These are phyloP conservation scores for Eptesicus fuscus DNA, from an alignment of 2,113 vertebrate genomes.

Conservation along the genomic window DNA sequence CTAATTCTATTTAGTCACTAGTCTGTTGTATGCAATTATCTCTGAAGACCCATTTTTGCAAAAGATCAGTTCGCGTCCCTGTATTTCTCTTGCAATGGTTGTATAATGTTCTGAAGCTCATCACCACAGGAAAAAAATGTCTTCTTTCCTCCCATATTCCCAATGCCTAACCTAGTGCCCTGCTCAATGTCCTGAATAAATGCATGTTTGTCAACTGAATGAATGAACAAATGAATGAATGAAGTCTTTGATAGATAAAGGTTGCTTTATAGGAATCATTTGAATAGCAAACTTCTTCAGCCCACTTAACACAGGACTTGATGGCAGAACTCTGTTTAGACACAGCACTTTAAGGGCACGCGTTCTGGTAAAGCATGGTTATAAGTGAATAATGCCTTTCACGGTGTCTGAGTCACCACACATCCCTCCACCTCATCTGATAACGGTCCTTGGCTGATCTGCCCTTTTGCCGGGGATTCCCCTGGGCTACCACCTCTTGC, in stretches of 20 bases:
- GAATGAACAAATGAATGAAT: background rate
- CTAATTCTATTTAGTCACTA: background rate
- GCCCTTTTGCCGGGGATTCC: conserved; percentile 67
- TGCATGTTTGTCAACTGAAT: background rate
- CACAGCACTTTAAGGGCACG: background rate
- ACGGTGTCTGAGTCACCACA: conserved; percentile 62
- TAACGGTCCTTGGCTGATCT: conserved; percentile 46
- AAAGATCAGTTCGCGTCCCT: background rate
- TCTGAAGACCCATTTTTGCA: background rate
- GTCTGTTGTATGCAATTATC: background rate
- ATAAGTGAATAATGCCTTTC: conserved; percentile 51
- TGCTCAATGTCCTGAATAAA: background rate
- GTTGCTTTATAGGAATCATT: background rate
- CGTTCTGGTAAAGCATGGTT: background rate
- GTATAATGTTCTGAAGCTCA: background rate
- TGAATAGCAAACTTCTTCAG: background rate
- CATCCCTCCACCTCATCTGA: conserved; percentile 54
- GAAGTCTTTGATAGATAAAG: background rate
- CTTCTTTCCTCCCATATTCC: background rate
- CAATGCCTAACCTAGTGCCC: background rate
- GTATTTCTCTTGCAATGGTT: background rate
- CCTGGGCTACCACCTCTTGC: conserved; percentile 41
- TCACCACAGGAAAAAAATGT: background rate
- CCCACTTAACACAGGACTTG: background rate
- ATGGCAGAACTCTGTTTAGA: conserved; percentile 3